Base-by-base conservation (phyloP, 2,113 vertebrate genomes). In the Salminus brasiliensis region DNA sequence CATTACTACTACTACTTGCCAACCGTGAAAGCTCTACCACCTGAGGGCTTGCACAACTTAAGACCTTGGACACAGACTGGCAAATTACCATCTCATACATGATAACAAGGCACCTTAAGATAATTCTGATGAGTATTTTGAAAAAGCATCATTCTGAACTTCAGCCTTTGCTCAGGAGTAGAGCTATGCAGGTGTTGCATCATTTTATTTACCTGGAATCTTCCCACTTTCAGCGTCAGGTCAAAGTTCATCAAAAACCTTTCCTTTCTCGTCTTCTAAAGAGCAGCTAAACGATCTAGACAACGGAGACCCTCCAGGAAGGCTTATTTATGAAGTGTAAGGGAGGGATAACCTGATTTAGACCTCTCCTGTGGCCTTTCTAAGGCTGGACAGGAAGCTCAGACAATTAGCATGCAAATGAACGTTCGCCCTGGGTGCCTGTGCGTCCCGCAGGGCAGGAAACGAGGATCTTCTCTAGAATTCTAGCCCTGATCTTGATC, bases 361-460 rank as follows among this genome's bases (percentile, higher is more conserved):
- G 49, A 55, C 16, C 65, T 39, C 21, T 55, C 7, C 27, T 65
- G 11, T 59, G 30, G 47, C 16, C 55, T 32, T 21, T 59, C 25
- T 16, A 34, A 30, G 66, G 1, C 25, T 7, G 21, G 21, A 30
- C n/a, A 23, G 29, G 49, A 83, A 62, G 23, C 59, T 71, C 29
- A 10, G n/a, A 60, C 41, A 77, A 72, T 80, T 76, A 76, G 21
- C 78, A 83, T 68, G 43, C n/a, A 68, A 83, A 80, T 65, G 32
- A 80, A 32, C 1, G 9, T 79, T 60, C 60, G 41, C 5, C 25
- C 52, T 59, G n/a, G 60, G 47, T 55, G 65, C 82, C 68, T 27
- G n/a, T 3, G 57, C 41, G 78, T 60, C 78, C 73, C 29, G 27
- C 4, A 49, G 11, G 25, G 23, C 36, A 25, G 59, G 23, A 76